Base-by-base conservation (phyloP, 2,888 invertebrate species). In the Hecatera dysodea region DNA sequence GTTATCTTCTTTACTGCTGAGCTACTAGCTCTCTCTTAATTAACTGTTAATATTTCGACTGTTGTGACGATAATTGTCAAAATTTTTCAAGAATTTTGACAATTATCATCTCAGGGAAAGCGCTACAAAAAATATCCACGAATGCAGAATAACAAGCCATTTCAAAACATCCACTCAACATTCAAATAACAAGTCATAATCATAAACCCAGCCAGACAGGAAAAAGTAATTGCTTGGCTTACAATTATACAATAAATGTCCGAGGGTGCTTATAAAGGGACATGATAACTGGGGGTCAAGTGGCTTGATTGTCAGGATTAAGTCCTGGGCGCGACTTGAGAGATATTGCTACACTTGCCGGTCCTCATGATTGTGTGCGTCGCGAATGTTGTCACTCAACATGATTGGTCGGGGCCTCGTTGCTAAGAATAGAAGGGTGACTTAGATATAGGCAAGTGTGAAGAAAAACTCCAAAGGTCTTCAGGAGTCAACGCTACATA, bases 271-370 rank as follows among this genome's bases (percentile, higher is more conserved):
- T 70, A 57, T 69, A 52, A 53, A 70, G 52, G 71, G 60, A 57
- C 67, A 67, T 69, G 78, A 83, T 72, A 78, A 67, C 69, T 57
- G 57, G 7, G 75, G 82, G 85, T 82, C 79, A 82, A 82, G 75
- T 82, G 82, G 67, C 70, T 78, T 82, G 79, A 84, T 82, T 84
- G 79, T 75, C 61, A 55, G 66, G 83, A 84, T 84, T 82, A 82
- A 64, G 55, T 82, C 61, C 72, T 67, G 80, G 76, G 79, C 66
- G 75, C 63, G 64, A 67, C 63, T 75, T 68, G 61, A 69, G 72
- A 72, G 57, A 82, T 79, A 76, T 67, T 82, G 61, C 71, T 60
- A 79, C 73, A 69, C 63, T 70, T 68, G 70, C 71, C 56, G 22
- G 24, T 67, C 61, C 66, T 64, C 62, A 63, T 67, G 50, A 63